These are phyloP conservation scores for Coleophora flavipennella DNA, from an alignment of 2,888 invertebrate species.

Conservation along the genomic window DNA sequence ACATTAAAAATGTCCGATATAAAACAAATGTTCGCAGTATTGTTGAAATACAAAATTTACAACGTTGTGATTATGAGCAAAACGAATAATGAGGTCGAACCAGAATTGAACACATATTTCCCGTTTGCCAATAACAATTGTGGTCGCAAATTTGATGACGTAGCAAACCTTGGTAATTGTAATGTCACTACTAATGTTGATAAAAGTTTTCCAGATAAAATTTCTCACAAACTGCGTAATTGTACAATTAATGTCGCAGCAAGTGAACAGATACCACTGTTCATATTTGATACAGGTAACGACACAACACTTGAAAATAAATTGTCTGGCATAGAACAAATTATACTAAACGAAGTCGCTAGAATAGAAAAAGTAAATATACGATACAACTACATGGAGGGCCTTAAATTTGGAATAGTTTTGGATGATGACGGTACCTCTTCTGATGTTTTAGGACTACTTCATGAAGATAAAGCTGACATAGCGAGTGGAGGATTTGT, in stretches of 20 bases:
- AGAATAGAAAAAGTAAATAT: slow-evolving; percentile 1
- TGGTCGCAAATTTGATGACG: slow-evolving; percentile 8
- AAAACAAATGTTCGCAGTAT: neutral
- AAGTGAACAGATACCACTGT: slow-evolving; percentile 9
- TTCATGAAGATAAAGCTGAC: slow-evolving; percentile 8
- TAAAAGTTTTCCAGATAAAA: slow-evolving; percentile 4
- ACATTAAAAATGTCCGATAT: slow-evolving; percentile 1
- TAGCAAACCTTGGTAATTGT: slow-evolving; percentile 8
- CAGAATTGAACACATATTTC: slow-evolving; percentile 10
- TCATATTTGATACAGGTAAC: neutral
- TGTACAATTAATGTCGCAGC: slow-evolving; percentile 9
- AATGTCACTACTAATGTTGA: slow-evolving; percentile 1
- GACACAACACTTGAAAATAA: neutral
- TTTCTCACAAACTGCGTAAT: slow-evolving; percentile 3
- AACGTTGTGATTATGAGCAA: slow-evolving; percentile 1
- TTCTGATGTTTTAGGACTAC: slow-evolving; percentile 6
- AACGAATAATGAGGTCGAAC: neutral
- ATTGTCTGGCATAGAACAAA: slow-evolving; percentile 5
- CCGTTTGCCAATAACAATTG: slow-evolving; percentile 13
- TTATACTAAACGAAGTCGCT: slow-evolving; percentile 1
- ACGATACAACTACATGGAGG: neutral
- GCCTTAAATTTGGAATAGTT: neutral
- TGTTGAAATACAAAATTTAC: slow-evolving; percentile 3
- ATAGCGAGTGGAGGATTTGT: slow-evolving; percentile 9
- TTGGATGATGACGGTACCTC: slow-evolving; percentile 2